Evolutionary conservation across 2,888 invertebrate genomes (phyloP).

Genomic region (Drosophila nr. fundita): DNA sequence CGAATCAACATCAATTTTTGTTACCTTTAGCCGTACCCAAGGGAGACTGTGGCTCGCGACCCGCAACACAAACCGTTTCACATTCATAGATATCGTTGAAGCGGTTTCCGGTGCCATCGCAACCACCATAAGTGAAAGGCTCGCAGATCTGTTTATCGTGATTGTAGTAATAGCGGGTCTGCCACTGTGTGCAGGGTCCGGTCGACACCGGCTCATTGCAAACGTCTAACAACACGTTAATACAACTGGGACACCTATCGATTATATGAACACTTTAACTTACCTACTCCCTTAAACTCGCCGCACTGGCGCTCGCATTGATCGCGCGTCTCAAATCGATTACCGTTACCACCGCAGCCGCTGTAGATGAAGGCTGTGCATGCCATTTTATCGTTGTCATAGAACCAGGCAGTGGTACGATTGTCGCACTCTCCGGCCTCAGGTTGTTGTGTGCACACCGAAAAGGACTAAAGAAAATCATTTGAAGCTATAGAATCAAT

Average conservation of each 20-base stretch:
- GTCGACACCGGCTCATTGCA: slow-evolving; percentile 89
- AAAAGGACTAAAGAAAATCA: slow-evolving; percentile 57
- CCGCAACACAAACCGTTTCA: slow-evolving; percentile 89
- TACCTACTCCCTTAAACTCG: slow-evolving; percentile 89
- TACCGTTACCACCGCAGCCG: slow-evolving; percentile 91
- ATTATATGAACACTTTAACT: slow-evolving; percentile 53
- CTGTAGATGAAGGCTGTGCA: slow-evolving; percentile 90
- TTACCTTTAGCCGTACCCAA: slow-evolving; percentile 79
- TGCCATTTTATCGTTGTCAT: slow-evolving; percentile 86
- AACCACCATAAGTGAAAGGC: slow-evolving; percentile 92
- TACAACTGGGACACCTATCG: slow-evolving; percentile 20
- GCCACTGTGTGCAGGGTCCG: slow-evolving; percentile 89
- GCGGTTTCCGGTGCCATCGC: slow-evolving; percentile 93
- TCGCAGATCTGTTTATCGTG: slow-evolving; percentile 87
- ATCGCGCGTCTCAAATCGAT: slow-evolving; percentile 90
- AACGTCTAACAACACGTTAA: slow-evolving; percentile 87
- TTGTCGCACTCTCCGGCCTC: slow-evolving; percentile 90
- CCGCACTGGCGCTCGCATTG: slow-evolving; percentile 93
- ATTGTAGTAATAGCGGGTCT: slow-evolving; percentile 90
- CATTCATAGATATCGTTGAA: slow-evolving; percentile 92
- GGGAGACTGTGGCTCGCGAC: slow-evolving; percentile 86
- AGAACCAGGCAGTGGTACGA: slow-evolving; percentile 90
- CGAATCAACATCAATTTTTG: slow-evolving; percentile 44
- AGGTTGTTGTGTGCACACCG: slow-evolving; percentile 85
- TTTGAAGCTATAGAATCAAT: neutral